Evolutionary conservation across 2,888 invertebrate genomes (phyloP).

Genomic region (Eupithecia tripunctaria): DNA sequence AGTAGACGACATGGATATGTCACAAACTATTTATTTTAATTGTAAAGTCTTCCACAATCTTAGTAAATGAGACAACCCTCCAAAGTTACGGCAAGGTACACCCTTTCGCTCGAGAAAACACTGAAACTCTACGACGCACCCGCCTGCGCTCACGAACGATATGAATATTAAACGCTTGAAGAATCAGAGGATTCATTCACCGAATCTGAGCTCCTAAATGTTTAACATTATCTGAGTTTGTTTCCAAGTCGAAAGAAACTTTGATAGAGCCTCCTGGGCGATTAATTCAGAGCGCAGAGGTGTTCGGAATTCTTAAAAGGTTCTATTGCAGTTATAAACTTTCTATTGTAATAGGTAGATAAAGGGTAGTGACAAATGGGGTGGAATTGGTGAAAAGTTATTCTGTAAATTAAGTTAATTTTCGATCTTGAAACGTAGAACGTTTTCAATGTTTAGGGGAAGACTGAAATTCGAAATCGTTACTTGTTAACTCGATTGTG

Average conservation of each 20-base stretch:
- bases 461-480: background rate
- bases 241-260: slow-evolving; percentile 82
- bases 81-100: background rate
- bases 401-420: background rate
- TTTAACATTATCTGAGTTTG: slow-evolving; percentile 84
- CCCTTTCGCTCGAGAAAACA: slow-evolving; percentile 13
- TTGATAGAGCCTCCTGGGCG: slow-evolving; percentile 82
- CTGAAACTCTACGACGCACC: slow-evolving; percentile 23
- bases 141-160: slow-evolving; percentile 53
- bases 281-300: slow-evolving; percentile 80
- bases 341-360: slow-evolving; percentile 31
- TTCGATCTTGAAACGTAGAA: background rate
- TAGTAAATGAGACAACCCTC: background rate
- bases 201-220: slow-evolving; percentile 78
- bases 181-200: slow-evolving; percentile 83
- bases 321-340: slow-evolving; percentile 41
- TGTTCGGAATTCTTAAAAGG: slow-evolving; percentile 81
- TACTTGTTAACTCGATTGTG: background rate
- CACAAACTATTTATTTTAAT: background rate
- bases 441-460: too few relatives aligned
- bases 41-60: background rate
- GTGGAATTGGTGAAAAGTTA: slow-evolving; percentile 11
- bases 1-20: background rate
- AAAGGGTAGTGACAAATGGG: slow-evolving; percentile 16
- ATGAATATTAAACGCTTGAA: slow-evolving; percentile 84